These are phyloP conservation scores for Mola mola DNA, from an alignment of 2,113 vertebrate genomes.

Conservation along the genomic window DNA sequence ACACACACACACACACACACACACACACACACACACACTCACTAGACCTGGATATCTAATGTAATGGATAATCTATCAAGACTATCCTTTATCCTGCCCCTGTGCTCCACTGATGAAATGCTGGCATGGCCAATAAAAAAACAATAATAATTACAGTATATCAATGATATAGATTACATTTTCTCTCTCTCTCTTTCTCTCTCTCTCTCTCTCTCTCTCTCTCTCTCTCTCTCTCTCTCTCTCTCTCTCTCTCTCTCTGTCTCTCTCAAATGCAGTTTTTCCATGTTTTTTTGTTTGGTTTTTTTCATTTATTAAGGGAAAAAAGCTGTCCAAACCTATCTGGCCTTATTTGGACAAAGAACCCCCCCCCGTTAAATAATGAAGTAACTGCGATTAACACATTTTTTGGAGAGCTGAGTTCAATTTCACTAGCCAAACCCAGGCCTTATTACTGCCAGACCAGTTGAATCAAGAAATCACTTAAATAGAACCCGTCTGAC, in stretches of 20 bases:
- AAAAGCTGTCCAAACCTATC: too few relatives aligned
- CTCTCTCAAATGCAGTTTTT: too few relatives aligned
- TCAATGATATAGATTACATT: conserved; percentile 21
- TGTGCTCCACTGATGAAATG: conserved; percentile 44
- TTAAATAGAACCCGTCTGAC: too few relatives aligned
- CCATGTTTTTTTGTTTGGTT: too few relatives aligned
- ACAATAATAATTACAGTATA: conserved; percentile 32
- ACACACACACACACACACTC: conserved; percentile 8
- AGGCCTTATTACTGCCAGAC: too few relatives aligned
- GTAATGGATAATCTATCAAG: conserved; percentile 23
- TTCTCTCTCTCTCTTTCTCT: neutral
- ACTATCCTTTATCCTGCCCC: conserved; percentile 6
- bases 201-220: neutral
- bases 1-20: conserved; percentile 5
- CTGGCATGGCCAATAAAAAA: conserved; percentile 16
- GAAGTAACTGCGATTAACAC: too few relatives aligned
- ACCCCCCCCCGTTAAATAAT: too few relatives aligned
- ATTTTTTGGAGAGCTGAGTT: too few relatives aligned
- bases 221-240: neutral
- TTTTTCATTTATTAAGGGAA: too few relatives aligned
- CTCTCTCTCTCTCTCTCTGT: neutral
- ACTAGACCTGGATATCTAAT: conserved; percentile 15
- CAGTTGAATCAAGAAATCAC: too few relatives aligned
- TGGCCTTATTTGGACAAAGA: too few relatives aligned
- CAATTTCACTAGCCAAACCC: too few relatives aligned